These are phyloP conservation scores for Proisotoma minuta DNA, from an alignment of 2,888 invertebrate species.

Conservation along the genomic window DNA sequence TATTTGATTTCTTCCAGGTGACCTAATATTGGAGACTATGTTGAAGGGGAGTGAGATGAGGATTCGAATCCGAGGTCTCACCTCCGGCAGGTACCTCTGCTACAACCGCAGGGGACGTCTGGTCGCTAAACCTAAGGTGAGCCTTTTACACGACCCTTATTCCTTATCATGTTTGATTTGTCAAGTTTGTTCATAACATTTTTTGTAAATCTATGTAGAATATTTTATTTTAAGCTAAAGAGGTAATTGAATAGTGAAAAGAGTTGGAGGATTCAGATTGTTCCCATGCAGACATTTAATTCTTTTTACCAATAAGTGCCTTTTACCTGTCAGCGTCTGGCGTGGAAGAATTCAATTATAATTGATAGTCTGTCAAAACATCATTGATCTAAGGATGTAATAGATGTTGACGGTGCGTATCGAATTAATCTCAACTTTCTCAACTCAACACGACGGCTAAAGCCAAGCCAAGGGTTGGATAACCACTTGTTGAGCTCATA, in stretches of 20 bases:
- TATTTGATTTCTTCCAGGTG: conserved; percentile 32
- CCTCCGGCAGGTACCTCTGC: conserved; percentile 42
- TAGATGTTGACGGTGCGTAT: conserved; percentile 3
- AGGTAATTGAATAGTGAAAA: neutral
- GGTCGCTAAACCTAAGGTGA: conserved; percentile 41
- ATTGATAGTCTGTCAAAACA: conserved; percentile 45
- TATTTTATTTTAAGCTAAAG: neutral
- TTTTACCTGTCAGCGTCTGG: neutral
- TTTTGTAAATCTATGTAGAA: too few species aligned
- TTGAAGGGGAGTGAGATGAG: conserved; percentile 21
- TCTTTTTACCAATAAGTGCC: too few species aligned
- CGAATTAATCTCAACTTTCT: conserved; percentile 5
- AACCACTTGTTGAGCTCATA: too few species aligned
- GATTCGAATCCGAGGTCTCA: conserved; percentile 41
- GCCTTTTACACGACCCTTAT: neutral
- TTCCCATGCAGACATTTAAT: neutral
- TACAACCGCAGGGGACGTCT: conserved; percentile 43
- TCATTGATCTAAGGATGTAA: conserved; percentile 27
- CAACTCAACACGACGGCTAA: conserved; percentile 6
- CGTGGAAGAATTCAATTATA: conserved; percentile 20
- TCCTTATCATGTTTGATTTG: neutral
- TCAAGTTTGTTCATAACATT: neutral
- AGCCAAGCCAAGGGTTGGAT: too few species aligned
- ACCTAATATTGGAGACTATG: conserved; percentile 39
- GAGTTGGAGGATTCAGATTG: too few species aligned